Conservation (phyloP, 2,797 vertebrate genomes). For the Rhincodon typus region DNA sequence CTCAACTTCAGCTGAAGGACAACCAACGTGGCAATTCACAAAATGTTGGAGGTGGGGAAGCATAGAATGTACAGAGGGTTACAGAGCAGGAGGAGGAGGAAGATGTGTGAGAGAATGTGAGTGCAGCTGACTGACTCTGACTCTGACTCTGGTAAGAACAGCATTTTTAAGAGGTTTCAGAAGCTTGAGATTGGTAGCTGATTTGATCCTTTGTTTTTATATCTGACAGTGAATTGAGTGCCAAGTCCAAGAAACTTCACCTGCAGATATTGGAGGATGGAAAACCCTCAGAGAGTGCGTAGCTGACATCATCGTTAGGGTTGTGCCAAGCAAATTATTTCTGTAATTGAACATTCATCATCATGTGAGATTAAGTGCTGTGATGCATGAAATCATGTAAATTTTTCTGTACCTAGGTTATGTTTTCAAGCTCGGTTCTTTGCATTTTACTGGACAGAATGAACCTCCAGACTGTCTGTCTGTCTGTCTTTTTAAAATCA, state of each 20-base stretch:
- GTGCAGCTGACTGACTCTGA: too few relatives aligned
- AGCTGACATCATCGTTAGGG: slow-evolving; percentile 42
- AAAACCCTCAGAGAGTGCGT: slow-evolving; percentile 67
- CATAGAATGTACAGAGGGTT: background rate
- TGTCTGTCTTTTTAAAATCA: background rate
- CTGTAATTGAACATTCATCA: background rate
- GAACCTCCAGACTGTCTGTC: background rate
- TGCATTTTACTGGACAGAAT: background rate
- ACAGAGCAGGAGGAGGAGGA: background rate
- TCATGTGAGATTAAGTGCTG: background rate
- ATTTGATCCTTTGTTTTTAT: background rate
- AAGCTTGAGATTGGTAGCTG: background rate
- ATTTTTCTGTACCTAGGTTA: background rate
- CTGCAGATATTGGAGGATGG: slow-evolving; percentile 70
- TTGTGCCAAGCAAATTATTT: background rate
- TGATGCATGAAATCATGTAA: background rate
- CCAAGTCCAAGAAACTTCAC: slow-evolving; percentile 79
- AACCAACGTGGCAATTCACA: background rate
- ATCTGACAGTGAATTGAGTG: slow-evolving; percentile 77
- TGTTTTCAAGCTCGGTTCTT: background rate
- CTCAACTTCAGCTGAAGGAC: background rate
- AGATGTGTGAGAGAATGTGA: too few relatives aligned
- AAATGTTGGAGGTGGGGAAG: background rate
- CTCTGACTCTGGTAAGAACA: too few relatives aligned
- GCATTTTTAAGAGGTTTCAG: background rate